These are phyloP conservation scores for Aphodius granarius DNA, from an alignment of 2,888 invertebrate genomes.

Conservation along the genomic window DNA sequence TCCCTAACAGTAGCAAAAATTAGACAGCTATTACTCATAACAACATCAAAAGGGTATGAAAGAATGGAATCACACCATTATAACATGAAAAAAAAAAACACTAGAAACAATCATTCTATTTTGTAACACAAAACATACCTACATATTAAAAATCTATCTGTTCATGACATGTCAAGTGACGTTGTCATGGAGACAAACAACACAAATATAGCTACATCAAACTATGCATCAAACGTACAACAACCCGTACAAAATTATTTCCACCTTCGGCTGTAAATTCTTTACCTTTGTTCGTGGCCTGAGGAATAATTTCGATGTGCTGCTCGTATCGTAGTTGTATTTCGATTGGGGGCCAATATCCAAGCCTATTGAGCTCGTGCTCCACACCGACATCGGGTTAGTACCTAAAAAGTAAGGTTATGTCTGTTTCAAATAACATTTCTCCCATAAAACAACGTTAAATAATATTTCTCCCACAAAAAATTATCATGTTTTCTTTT, in stretches of 20 bases:
- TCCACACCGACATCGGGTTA: slow-evolving; percentile 69
- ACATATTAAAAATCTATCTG: background rate
- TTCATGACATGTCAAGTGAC: background rate
- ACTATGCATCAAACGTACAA: background rate
- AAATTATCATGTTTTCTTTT: background rate
- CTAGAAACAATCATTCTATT: too few relatives aligned
- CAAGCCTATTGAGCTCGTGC: slow-evolving; percentile 65
- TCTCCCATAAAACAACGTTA: background rate
- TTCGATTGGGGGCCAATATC: slow-evolving; percentile 45
- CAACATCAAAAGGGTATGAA: too few relatives aligned
- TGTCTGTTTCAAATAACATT: background rate
- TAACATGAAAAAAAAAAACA: too few relatives aligned
- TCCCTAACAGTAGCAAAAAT: too few relatives aligned
- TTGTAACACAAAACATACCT: too few relatives aligned
- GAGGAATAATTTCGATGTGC: slow-evolving; percentile 42
- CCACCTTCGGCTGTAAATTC: background rate
- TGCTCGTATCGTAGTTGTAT: slow-evolving; percentile 37
- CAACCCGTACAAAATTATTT: background rate
- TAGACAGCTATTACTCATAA: too few relatives aligned
- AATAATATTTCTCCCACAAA: background rate
- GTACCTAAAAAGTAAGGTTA: slow-evolving; percentile 32
- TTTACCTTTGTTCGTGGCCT: slow-evolving; percentile 45
- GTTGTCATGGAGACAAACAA: too few relatives aligned
- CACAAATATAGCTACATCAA: too few relatives aligned
- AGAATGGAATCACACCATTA: too few relatives aligned